Percentiles rank a stretch among this genome's conserved stretches.
phyloP scores from a whole-genome alignment of 1,140 invertebrate species.

The Eumaeus atala region DNA sequence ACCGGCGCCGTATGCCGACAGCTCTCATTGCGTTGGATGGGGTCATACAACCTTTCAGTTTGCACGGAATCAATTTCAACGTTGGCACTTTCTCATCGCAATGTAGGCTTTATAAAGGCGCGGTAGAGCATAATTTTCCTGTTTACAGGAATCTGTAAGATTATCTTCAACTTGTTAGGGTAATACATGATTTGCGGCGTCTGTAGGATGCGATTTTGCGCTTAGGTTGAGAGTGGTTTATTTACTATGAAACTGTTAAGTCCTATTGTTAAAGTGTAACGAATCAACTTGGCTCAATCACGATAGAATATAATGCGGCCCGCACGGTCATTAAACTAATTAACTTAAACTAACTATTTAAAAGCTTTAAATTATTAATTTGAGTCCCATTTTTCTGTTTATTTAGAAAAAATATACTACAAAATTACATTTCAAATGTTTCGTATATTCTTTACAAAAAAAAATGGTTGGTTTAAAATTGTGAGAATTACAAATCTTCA shows the following conservation, averaged over 20 bases:
- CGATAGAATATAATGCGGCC: background rate
- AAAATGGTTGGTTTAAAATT: no score
- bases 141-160: slow-evolving; percentile 16
- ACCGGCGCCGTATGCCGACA: slow-evolving; percentile 19
- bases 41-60: slow-evolving; percentile 50
- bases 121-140: slow-evolving; percentile 29
- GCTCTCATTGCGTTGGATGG: slow-evolving; percentile 21
- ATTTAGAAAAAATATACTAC: no score
- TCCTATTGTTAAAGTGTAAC: slow-evolving; percentile 11
- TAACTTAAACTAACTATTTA: no score
- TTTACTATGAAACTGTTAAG: slow-evolving; percentile 10
- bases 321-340: no score
- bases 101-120: slow-evolving; percentile 30
- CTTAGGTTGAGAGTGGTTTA: slow-evolving; percentile 18
- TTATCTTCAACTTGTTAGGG: slow-evolving; percentile 43
- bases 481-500: no score
- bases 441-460: no score
- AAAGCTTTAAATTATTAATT: no score
- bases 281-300: slow-evolving; percentile 4
- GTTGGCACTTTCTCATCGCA: slow-evolving; percentile 28
- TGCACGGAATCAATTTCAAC: slow-evolving; percentile 58
- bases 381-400: no score
- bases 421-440: no score
- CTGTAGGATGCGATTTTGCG: slow-evolving; percentile 40
- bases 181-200: slow-evolving; percentile 58